Conservation (phyloP, 2,797 vertebrate genomes). For the Sebastes cheni region DNA sequence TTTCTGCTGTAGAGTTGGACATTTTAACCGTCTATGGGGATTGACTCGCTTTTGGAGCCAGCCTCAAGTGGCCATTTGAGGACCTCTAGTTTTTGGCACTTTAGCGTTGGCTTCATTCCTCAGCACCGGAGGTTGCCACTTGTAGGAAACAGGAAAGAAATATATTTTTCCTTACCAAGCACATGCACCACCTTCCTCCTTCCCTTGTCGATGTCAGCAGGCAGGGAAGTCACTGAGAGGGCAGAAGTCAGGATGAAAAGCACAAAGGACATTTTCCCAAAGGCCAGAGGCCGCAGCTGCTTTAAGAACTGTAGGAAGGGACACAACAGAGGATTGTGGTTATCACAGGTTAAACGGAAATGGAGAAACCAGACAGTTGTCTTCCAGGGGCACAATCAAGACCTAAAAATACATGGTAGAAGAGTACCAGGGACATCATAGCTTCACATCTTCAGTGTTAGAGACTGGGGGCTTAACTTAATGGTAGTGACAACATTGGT, state of each 20-base stretch:
- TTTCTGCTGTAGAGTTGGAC: too few species aligned
- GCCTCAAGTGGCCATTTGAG: too few species aligned
- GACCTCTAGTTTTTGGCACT: too few species aligned
- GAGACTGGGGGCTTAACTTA: not conserved
- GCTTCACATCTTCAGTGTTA: not conserved
- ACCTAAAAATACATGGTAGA: not conserved
- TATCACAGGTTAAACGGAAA: not conserved
- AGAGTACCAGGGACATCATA: not conserved
- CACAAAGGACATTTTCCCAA: slow-evolving; percentile 37
- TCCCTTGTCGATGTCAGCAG: slow-evolving; percentile 77
- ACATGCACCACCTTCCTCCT: slow-evolving; percentile 92
- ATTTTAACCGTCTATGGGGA: too few species aligned
- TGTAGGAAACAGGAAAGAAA: not conserved
- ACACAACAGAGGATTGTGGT: slow-evolving; percentile 16
- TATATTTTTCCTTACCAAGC: slow-evolving; percentile 82
- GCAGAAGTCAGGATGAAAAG: slow-evolving; percentile 61
- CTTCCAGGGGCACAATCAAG: not conserved
- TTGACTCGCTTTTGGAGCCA: too few species aligned
- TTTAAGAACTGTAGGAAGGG: slow-evolving; percentile 51
- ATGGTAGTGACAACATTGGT: not conserved
- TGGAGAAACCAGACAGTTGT: not conserved
- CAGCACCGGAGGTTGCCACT: too few species aligned
- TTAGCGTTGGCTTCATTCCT: too few species aligned
- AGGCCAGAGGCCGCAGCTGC: slow-evolving; percentile 41
- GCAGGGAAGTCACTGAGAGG: slow-evolving; percentile 57